Base-by-base conservation (phyloP, 2,797 vertebrate genomes). In the Oreochromis mossambicus region DNA sequence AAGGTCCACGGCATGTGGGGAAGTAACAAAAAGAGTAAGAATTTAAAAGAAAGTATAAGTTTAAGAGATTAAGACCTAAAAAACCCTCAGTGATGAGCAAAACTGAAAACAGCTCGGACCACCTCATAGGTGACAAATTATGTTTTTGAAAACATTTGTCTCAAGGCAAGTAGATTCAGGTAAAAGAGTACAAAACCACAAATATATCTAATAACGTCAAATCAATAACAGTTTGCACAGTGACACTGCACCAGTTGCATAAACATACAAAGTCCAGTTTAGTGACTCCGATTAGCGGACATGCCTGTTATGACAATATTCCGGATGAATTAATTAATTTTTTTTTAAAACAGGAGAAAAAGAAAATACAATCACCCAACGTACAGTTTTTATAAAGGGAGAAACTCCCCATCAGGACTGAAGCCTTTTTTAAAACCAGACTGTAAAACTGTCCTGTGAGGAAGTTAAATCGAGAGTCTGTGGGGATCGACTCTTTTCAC, bases 231-330 rank as follows among this genome's bases (percentile, higher is more conserved):
- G 11, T 52, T 52, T 52, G 3, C n/a, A 52, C 3, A 21, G 51
- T 52, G 51, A 52, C n/a, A 52, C 51, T 52, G 51, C 51, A 54
- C 11, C 11, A 54, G 6, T 24, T 5, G n/a, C 51, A 52, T 24
- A 24, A 54, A 54, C 51, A 21, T 7, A n/a, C 6, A 52, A 12
- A 52, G n/a, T 52, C 51, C 10, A 52, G 3, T 52, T 52, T 2
- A 13, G 0, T 54, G 51, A 7, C n/a, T 21, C 51, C 0, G 2
- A 52, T 6, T 52, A 54, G n/a, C 51, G 6, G n/a, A 12, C n/a
- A 52, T 2, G n/a, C n/a, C 2, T 52, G 5, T 52, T 52, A 52
- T 3, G 8, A 1, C 36, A 36, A 36, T 36, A 36, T 36, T 36
- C 8, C 3, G 1, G 34, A 26, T 36, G 8, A 7, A 36, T 36